Conservation (phyloP, 2,113 vertebrate species). For the Empidonax traillii region DNA sequence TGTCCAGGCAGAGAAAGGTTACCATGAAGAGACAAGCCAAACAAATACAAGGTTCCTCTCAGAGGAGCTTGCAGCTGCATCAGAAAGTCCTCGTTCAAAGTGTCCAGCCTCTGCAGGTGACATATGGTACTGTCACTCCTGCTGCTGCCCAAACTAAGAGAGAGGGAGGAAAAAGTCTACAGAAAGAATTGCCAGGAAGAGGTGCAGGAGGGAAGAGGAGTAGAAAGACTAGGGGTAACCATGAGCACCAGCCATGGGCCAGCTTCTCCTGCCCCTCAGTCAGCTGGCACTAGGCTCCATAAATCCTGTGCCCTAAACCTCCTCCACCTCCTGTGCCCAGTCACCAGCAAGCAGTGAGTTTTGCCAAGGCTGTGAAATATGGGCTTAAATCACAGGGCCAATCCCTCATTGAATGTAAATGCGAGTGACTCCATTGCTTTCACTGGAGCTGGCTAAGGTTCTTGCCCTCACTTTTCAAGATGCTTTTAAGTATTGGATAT, state of each 20-base stretch:
- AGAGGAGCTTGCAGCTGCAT: background rate
- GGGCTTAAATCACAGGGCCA: background rate
- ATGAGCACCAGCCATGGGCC: background rate
- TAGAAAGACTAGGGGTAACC: background rate
- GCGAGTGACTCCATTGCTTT: background rate
- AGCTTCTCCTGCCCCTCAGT: background rate
- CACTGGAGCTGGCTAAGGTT: background rate
- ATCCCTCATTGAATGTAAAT: background rate
- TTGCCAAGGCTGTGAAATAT: background rate
- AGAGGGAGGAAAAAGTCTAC: background rate
- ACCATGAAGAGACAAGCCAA: background rate
- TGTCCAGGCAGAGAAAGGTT: background rate
- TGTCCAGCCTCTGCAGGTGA: background rate
- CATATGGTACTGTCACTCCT: background rate
- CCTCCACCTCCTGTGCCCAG: background rate
- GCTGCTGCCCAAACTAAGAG: background rate
- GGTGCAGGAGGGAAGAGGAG: background rate
- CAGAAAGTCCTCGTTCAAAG: background rate
- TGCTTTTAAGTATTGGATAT: constrained; percentile 6
- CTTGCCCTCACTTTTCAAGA: background rate
- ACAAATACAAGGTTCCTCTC: background rate
- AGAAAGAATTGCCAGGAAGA: background rate
- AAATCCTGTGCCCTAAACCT: background rate
- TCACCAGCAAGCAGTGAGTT: background rate
- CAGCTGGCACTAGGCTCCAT: background rate